These are phyloP conservation scores for Gymnothorax reevesii DNA, from an alignment of 2,797 vertebrate species.

Conservation along the genomic window DNA sequence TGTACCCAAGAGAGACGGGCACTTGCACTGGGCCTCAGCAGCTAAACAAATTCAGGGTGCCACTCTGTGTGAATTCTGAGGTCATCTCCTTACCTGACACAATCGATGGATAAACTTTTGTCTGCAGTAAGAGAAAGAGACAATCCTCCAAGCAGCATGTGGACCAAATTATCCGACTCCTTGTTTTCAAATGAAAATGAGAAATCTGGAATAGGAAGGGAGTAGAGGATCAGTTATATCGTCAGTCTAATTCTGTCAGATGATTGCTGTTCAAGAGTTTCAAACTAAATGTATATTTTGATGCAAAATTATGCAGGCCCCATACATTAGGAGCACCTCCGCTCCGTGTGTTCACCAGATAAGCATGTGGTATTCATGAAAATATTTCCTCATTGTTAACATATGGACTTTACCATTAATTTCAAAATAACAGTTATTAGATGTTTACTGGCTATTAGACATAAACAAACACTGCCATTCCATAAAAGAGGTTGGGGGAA, in stretches of 20 bases:
- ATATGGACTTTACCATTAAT: neutral
- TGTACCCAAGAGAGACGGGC: neutral
- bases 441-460: neutral
- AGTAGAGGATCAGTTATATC: neutral
- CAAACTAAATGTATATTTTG: neutral
- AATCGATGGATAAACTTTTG: neutral
- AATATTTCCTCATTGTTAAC: neutral
- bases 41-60: neutral
- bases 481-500: neutral
- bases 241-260: neutral
- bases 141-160: neutral
- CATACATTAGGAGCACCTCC: too few relatives aligned
- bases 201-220: neutral
- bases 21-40: neutral
- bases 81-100: neutral
- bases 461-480: neutral
- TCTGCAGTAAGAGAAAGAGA: neutral
- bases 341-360: neutral
- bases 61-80: neutral
- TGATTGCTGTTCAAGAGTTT: neutral
- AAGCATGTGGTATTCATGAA: neutral
- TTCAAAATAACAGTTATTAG: neutral
- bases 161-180: neutral
- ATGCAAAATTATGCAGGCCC: neutral
- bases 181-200: neutral